Percentiles rank a stretch among this genome's conserved stretches.
These are phyloP conservation scores for Paguma larvata DNA, from an alignment of 2,797 vertebrate genomes.

Conservation along the genomic window DNA sequence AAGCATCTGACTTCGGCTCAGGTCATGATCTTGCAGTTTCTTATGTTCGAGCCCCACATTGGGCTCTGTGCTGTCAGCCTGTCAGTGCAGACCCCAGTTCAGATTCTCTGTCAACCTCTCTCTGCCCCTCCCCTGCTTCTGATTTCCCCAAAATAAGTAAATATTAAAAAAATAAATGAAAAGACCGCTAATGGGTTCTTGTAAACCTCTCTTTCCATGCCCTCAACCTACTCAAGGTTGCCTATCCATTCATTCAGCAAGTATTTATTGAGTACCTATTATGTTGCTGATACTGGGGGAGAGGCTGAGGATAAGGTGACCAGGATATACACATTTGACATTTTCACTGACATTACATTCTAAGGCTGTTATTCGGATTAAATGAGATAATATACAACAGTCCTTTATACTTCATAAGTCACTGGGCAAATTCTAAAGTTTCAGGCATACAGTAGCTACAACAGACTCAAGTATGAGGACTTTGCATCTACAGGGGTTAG, in stretches of 20 bases:
- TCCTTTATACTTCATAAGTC: background rate
- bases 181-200: background rate
- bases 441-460: background rate
- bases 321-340: background rate
- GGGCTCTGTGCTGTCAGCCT: no score
- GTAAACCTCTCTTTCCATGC: background rate
- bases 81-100: no score
- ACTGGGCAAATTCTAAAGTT: background rate
- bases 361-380: background rate
- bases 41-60: no score
- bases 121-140: no score
- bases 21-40: no score
- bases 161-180: no score
- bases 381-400: background rate
- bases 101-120: no score
- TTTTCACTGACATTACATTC: background rate
- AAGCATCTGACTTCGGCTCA: no score
- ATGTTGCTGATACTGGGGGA: background rate
- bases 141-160: no score
- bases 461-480: background rate
- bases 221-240: constrained; percentile 24
- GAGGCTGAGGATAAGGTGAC: background rate
- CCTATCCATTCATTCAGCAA: background rate
- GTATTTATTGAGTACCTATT: background rate
- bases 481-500: background rate